These are phyloP conservation scores for Andrena fulva DNA, from an alignment of 2,888 invertebrate species.

Conservation along the genomic window DNA sequence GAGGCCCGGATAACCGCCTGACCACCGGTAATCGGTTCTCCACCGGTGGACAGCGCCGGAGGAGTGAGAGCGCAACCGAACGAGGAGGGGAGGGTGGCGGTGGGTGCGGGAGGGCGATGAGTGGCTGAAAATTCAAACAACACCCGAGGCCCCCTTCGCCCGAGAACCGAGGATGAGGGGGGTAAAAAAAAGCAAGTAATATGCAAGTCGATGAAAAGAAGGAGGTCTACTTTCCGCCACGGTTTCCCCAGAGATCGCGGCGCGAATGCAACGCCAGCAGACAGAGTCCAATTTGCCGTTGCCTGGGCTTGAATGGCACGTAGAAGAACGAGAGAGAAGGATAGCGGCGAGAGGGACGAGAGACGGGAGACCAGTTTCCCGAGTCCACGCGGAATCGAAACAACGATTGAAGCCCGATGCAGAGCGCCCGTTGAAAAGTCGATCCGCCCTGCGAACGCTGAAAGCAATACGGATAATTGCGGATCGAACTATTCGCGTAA, in stretches of 20 bases:
- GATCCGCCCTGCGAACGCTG: conserved; percentile 29
- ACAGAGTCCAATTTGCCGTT: conserved; percentile 51
- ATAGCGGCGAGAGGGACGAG: background rate
- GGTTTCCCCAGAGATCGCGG: conserved; percentile 28
- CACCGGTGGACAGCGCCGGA: background rate
- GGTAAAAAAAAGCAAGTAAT: background rate
- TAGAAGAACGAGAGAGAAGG: conserved; percentile 19
- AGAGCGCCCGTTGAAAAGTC: conserved; percentile 39
- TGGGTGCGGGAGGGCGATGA: background rate
- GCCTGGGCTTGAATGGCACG: conserved; percentile 33
- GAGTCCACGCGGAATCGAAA: conserved; percentile 40
- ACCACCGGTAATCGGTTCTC: background rate
- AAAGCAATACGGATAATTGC: conserved; percentile 59
- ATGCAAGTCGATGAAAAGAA: conserved; percentile 32
- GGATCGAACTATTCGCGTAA: conserved; percentile 47
- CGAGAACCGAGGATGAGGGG: background rate
- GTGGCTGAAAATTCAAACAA: conserved; percentile 43
- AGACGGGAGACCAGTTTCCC: conserved; percentile 2
- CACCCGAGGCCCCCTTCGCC: background rate
- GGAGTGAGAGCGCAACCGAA: background rate
- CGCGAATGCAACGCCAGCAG: conserved; percentile 39
- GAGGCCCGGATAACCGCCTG: background rate
- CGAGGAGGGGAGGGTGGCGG: too few species aligned
- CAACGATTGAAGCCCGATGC: conserved; percentile 41
- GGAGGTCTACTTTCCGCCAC: background rate